Evolutionary conservation across 2,888 invertebrate genomes (phyloP), one percentile per base, ranked within the genome.

Genomic region (Euclidia mi): DNA sequence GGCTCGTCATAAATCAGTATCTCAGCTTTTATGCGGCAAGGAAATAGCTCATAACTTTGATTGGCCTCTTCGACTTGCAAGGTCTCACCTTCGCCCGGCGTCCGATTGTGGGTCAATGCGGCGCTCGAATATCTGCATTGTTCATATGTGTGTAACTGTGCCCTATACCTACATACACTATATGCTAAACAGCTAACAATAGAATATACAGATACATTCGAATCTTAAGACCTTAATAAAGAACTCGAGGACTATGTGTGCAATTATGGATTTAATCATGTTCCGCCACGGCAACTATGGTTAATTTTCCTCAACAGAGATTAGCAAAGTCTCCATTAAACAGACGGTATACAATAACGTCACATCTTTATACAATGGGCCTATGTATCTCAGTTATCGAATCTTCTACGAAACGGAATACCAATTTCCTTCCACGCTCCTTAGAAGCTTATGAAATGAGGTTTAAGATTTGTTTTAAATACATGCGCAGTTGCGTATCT

Each of bases 31-130:
- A 83, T 81, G 78, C 56, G 55, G 75, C 63, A 66, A 80, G 73
- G 80, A 85, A 86, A 89, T 84, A 79, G 82, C 78, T 84, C 83
- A 83, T 88, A 86, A 84, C 70, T 85, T 86, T 83, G 85, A 89
- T 87, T 86, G 81, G 81, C 71, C 81, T 78, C 71, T 77, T 81
- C 71, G 68, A 67, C 44, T 65, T 68, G 57, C 79, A 80, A 82
- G 79, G 76, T 79, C 76, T 78, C 65, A 76, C 81, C 84, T 85
- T 78, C 76, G 67, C 70, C 66, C 57, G 57, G 64, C 57, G 52
- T 56, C 44, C 66, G 70, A 71, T 82, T 82, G 79, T 82, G 66
- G 84, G 81, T 85, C 82, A 83, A 74, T 81, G 76, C 58, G 71
- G 52, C 60, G 50, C 62, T 71, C 56, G 50, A 62, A 44, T 66